Base-by-base conservation (phyloP, 2,888 invertebrate species). In the Cheilosia vernalis region DNA sequence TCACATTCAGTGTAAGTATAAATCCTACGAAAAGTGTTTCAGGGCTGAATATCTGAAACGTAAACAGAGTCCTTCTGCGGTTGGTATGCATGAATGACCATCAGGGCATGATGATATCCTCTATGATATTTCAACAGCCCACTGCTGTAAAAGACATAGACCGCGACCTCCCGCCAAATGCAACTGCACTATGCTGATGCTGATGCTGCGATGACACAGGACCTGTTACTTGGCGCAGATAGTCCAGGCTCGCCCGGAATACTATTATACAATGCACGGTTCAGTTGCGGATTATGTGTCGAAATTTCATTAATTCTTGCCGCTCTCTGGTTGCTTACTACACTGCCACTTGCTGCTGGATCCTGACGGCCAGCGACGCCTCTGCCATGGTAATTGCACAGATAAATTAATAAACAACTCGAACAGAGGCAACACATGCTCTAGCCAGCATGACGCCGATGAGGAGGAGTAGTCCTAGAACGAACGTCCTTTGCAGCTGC, bases 251-350 rank as follows among this genome's bases (percentile, higher is more conserved):
- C 64, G 44, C 58, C 67, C 66, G 33, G 64, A 74, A 73, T 73
- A 79, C 79, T 79, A 79, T 69, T 63, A 53, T 74, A 37, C 37
- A 4, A 37, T 30, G 47, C 47, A 56, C 30, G 66, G 66, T 70
- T 74, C 80, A 66, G 66, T 66, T n/a, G 37, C 37, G 84, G 80
- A 80, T 85, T 80, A 85, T 76, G 69, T 85, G 84, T 72, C 70
- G 84, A 85, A 80, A 85, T 85, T 85, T 85, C 84, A 80, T 85
- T 85, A 85, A 85, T 80, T 80, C 80, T 51, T 85, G 70, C 42
- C 55, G 74, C 42, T 74, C 51, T 58, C 27, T 47, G 47, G 58
- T 51, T 58, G 58, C 55, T 69, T n/a, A 17, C 17, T 77, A 44
- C 42, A 9, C 24, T 51, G 4, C 24, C 37, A 44, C 55, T 78